phyloP scores from a whole-genome alignment of 2,888 invertebrate species.

The Amblyteles armatorius region DNA sequence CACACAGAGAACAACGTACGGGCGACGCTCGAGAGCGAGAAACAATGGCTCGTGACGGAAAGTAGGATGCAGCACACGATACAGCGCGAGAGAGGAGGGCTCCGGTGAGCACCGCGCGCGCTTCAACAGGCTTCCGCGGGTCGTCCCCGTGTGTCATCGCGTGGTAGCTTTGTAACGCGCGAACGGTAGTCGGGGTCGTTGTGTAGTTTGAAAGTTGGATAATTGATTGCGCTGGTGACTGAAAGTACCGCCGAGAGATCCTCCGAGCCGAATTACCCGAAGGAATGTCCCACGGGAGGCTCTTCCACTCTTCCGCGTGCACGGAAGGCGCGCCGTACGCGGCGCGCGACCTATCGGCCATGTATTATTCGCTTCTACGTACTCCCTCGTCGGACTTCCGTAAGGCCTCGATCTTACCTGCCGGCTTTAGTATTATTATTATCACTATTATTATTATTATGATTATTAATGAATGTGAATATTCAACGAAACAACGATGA shows the following conservation, averaged over 20 bases:
- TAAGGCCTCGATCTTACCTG: not conserved
- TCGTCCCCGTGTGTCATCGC: constrained; percentile 1
- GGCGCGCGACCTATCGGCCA: not conserved
- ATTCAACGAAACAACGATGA: not conserved
- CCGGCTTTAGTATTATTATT: not conserved
- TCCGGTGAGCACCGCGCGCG: not conserved
- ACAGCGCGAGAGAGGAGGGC: not conserved
- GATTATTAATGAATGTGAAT: not conserved
- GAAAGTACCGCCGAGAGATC: constrained; percentile 31
- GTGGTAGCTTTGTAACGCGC: constrained; percentile 5
- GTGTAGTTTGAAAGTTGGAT: constrained; percentile 51
- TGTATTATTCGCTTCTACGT: constrained; percentile 4
- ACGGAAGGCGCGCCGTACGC: not conserved
- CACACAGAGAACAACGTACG: not conserved
- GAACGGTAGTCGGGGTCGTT: constrained; percentile 34
- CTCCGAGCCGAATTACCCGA: constrained; percentile 28
- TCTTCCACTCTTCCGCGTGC: constrained; percentile 5
- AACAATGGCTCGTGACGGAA: constrained; percentile 4
- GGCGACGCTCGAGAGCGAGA: not conserved
- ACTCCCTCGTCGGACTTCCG: not conserved
- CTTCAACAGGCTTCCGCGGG: constrained; percentile 2
- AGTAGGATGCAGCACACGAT: not conserved
- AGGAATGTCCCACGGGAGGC: constrained; percentile 33
- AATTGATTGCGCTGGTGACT: constrained; percentile 55
- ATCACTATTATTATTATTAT: too few species aligned